Percentiles rank a stretch among this genome's conserved stretches.
phyloP scores from a whole-genome alignment of 2,888 invertebrate species.

The Dasypolia templi region DNA sequence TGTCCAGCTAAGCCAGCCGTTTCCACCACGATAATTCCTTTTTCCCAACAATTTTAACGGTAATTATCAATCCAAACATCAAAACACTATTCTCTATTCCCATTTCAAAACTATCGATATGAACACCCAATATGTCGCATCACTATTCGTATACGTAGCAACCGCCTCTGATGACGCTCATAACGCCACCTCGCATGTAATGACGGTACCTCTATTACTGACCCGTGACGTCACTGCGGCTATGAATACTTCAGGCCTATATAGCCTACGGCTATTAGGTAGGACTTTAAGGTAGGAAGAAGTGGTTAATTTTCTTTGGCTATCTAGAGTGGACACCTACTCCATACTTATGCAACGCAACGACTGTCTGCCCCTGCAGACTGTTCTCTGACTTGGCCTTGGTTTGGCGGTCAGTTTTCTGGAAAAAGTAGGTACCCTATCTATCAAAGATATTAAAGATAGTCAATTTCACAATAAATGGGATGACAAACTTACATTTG shows the following conservation, averaged over 20 bases:
- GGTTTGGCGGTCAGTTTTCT: too few species aligned
- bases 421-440: too few species aligned
- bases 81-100: not conserved
- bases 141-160: conserved; percentile 70
- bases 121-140: conserved; percentile 27
- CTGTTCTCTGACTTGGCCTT: too few species aligned
- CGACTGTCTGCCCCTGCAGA: too few species aligned
- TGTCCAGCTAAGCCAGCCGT: too few species aligned
- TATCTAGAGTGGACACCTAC: too few species aligned
- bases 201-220: conserved; percentile 61
- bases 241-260: conserved; percentile 40
- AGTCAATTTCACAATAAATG: too few species aligned
- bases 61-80: not conserved
- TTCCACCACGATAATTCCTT: too few species aligned
- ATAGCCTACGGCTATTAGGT: conserved; percentile 23
- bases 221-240: conserved; percentile 47
- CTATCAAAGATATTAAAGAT: too few species aligned
- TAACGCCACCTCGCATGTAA: conserved; percentile 65
- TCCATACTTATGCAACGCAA: too few species aligned
- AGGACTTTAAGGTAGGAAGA: not conserved
- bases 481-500: too few species aligned
- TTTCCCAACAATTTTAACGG: too few species aligned
- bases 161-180: conserved; percentile 64
- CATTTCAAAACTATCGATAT: conserved; percentile 42
- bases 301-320: conserved; percentile 6